phyloP scores from a whole-genome alignment of 2,797 vertebrate species.

The Hozukius guyotensis region DNA sequence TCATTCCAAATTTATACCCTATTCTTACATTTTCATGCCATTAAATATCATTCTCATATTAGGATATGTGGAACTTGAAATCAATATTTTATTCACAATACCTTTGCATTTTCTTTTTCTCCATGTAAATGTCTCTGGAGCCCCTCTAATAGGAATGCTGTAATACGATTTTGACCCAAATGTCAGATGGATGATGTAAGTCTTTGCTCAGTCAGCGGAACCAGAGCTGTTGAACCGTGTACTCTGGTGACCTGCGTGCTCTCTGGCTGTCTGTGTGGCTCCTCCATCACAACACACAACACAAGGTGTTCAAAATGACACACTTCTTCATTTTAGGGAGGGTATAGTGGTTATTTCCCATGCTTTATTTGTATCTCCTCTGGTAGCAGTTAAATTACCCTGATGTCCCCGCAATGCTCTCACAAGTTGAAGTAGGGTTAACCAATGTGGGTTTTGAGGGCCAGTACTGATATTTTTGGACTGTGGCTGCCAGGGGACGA shows the following conservation, averaged over 20 bases:
- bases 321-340: not conserved
- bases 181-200: not conserved
- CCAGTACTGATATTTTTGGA: not conserved
- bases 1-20: not conserved
- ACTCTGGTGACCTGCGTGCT: not conserved
- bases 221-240: not conserved
- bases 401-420: not conserved
- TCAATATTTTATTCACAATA: not conserved
- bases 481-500: not conserved
- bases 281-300: not conserved
- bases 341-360: not conserved
- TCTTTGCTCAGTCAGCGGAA: not conserved
- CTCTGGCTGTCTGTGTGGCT: not conserved
- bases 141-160: not conserved
- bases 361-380: not conserved
- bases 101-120: not conserved
- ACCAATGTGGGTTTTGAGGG: not conserved
- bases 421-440: not conserved
- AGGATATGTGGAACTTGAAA: not conserved
- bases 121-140: not conserved
- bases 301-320: not conserved
- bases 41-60: not conserved
- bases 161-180: not conserved
- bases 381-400: not conserved
- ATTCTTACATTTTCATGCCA: not conserved